Evolutionary conservation across 2,888 invertebrate species (phyloP).

Genomic region (Drosophila seclusa): DNA sequence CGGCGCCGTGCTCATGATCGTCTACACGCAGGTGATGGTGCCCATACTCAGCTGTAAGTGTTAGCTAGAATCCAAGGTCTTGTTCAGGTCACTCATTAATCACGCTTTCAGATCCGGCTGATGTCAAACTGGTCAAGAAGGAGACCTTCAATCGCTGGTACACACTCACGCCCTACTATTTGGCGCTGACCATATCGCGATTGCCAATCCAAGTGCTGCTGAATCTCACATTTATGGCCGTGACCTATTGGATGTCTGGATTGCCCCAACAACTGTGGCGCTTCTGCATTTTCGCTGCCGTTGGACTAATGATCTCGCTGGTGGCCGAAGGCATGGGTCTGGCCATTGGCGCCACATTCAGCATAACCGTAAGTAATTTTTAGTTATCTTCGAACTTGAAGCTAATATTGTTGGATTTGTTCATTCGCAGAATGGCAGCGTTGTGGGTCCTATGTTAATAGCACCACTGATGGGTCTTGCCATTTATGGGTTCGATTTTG

Average conservation of each 20-base stretch:
- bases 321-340: slow-evolving; percentile 92
- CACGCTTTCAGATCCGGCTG: slow-evolving; percentile 87
- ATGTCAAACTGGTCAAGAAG: slow-evolving; percentile 89
- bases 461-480: slow-evolving; percentile 89
- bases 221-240: slow-evolving; percentile 87
- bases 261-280: slow-evolving; percentile 88
- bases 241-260: slow-evolving; percentile 89
- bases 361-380: slow-evolving; percentile 87
- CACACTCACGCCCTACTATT: slow-evolving; percentile 88
- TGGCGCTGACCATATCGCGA: slow-evolving; percentile 88
- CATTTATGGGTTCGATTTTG: slow-evolving; percentile 90
- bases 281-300: slow-evolving; percentile 88
- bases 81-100: background rate
- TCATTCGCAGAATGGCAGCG: slow-evolving; percentile 88
- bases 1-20: slow-evolving; percentile 88
- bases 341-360: slow-evolving; percentile 90
- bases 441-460: slow-evolving; percentile 88
- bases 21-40: slow-evolving; percentile 89
- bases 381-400: background rate
- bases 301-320: slow-evolving; percentile 89
- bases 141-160: slow-evolving; percentile 91
- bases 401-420: background rate
- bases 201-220: slow-evolving; percentile 87
- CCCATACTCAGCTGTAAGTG: slow-evolving; percentile 89
- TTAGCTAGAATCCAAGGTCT: background rate